Evolutionary conservation across 2,113 vertebrate genomes (phyloP).

Genomic region (Atrichornis clamosus): DNA sequence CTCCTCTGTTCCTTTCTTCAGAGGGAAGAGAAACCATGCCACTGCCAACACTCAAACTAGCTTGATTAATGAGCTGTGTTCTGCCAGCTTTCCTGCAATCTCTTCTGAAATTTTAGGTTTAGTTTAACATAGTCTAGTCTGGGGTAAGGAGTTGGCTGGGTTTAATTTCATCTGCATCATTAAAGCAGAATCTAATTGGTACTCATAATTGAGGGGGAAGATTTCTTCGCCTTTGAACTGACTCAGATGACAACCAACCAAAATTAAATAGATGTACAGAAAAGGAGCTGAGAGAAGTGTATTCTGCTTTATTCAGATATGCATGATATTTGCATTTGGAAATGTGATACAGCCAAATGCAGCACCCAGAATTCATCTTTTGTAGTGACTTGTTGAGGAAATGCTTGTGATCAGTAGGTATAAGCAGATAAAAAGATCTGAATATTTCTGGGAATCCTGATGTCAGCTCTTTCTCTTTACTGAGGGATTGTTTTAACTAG

Average conservation of each 20-base stretch:
- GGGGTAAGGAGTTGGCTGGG: not conserved
- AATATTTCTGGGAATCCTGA: not conserved
- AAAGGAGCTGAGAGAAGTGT: constrained; percentile 9
- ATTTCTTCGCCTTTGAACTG: constrained; percentile 10
- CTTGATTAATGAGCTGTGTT: constrained; percentile 25
- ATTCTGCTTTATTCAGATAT: constrained; percentile 24
- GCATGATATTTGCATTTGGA: constrained; percentile 43
- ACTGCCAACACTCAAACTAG: not conserved
- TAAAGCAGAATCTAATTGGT: constrained; percentile 22
- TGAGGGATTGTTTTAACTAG: not conserved
- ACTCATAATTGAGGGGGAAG: not conserved
- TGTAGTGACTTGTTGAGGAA: not conserved
- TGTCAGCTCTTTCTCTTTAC: constrained; percentile 3
- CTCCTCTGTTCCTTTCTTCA: not conserved
- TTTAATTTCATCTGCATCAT: constrained; percentile 28
- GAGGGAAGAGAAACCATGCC: not conserved
- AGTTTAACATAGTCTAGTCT: not conserved
- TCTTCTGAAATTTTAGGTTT: constrained; percentile 14
- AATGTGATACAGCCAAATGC: not conserved
- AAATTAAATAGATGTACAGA: constrained; percentile 4
- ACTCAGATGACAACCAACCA: not conserved
- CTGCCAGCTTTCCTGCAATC: not conserved
- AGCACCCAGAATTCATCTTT: constrained; percentile 8
- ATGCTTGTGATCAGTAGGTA: constrained; percentile 5
- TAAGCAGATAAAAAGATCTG: not conserved